Base-by-base conservation (phyloP, 2,888 invertebrate species). In the Melieria omissa region DNA sequence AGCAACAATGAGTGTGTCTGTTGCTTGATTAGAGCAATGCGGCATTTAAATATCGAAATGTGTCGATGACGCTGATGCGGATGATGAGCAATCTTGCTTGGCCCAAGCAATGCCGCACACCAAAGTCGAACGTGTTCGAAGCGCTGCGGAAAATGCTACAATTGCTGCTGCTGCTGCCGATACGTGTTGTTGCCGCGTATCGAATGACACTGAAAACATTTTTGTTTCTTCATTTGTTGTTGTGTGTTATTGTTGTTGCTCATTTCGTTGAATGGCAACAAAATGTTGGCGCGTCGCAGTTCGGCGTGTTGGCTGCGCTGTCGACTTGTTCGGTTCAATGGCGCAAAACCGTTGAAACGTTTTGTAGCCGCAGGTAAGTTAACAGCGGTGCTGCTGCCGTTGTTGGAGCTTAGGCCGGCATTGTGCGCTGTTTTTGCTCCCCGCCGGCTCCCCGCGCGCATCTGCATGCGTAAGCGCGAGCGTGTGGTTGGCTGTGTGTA, bases 401-500 rank as follows among this genome's bases (percentile, higher is more conserved):
- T 45, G 65, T 46, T 46, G 70, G 10, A 60, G 61, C 46, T 45
- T 62, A 52, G 46, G 54, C 54, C 60, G 66, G n/a, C 44, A 54
- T 58, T 64, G 67, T 64, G 55, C 47, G 14, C 49, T 63, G 45
- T 57, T 42, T 49, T 12, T 2, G 29, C 29, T 29, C 29, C 29
- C 29, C 29, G 66, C 5, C 41, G 57, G 58, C 9, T 1, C 41
- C 8, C 41, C 8, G 6, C 62, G 16, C 14, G 47, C 6, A 16
- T 44, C 1, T 54, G 16, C 57, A 29, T 67, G 4, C 10, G 16
- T 76, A 67, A 74, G 72, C 75, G 74, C 72, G 67, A 74, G 73
- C 72, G 66, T 75, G 45, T 62, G 45, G 49, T 9, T 54, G 49
- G 41, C 60, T 65, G 62, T 29, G 55, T 70, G 76, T 79, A 76